These are phyloP conservation scores for Pseudopodoces humilis DNA, from an alignment of 2,113 vertebrate genomes.

Conservation along the genomic window DNA sequence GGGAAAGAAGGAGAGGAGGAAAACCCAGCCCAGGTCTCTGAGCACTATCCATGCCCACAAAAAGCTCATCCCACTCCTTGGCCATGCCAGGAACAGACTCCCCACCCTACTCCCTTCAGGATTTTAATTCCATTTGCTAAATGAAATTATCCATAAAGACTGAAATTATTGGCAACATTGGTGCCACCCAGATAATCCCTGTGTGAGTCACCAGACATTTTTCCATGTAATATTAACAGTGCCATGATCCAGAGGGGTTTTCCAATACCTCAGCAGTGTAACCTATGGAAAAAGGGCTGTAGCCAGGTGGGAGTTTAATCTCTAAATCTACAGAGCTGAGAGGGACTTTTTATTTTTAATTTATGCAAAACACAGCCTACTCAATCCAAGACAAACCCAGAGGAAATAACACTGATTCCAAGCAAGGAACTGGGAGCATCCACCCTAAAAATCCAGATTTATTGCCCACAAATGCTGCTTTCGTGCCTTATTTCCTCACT, in stretches of 20 bases:
- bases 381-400: neutral
- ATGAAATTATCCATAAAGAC: neutral
- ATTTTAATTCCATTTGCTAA: neutral
- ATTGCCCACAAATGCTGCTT: neutral
- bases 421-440: neutral
- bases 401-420: neutral
- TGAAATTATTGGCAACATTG: neutral
- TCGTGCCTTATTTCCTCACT: accelerated
- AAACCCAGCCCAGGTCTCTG: neutral
- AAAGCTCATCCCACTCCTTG: neutral
- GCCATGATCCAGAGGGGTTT: neutral
- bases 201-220: accelerated
- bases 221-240: neutral
- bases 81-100: neutral
- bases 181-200: neutral
- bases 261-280: neutral
- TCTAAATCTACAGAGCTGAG: neutral
- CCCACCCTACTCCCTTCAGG: no score
- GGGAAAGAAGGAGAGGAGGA: neutral
- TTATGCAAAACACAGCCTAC: neutral
- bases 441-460: neutral
- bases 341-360: neutral
- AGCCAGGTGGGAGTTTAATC: neutral
- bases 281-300: no score
- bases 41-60: neutral